Base-by-base conservation (phyloP, 2,113 vertebrate species). In the Steatornis caripensis region DNA sequence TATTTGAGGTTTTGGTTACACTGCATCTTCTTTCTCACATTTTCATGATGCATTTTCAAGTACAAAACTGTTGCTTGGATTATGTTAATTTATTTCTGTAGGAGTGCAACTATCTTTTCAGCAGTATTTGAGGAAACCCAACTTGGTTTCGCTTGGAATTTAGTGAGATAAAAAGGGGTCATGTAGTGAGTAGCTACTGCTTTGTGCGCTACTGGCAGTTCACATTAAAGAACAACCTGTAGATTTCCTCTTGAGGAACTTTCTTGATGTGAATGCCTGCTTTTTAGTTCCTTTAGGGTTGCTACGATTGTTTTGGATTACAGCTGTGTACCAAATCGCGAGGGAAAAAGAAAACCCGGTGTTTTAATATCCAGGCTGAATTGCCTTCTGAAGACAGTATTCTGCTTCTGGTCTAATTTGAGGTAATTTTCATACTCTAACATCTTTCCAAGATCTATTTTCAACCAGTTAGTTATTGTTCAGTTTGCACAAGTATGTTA, bases 1-100 rank as follows among this genome's bases (percentile, higher is more conserved):
- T 69, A 94, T 97, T 90, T 95, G 89, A 89, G 95, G 70, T 27
- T 96, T 96, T 83, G 77, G 80, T 93, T 95, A 91, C 70, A 70
- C 66, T 92, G 84, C 87, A 83, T 89, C 86, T 88, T 93, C 92
- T 87, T 94, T 93, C 75, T 90, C 81, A 45, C 83, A 65, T 61
- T 91, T 91, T 90, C 75, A 61, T 89, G 82, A 82, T 69, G 66
- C 80, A 87, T 97, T 95, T 92, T 75, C 72, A 76, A 61, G 39
- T 76, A 85, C 78, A 93, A 93, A 93, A 71, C 70, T 36, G 62
- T 90, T 92, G 87, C 85, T 84, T 80, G 76, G 81, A 74, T 54
- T 94, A 91, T 70, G 85, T 53, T 76, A 39, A 72, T 77, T 93
- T 92, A 36, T 55, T 69, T 93, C 57, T 87, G 70, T 80, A 79